Percentiles rank a stretch among this genome's conserved stretches.
phyloP scores from a whole-genome alignment of 2,888 invertebrate genomes.

The Aphidoletes aphidimyza region DNA sequence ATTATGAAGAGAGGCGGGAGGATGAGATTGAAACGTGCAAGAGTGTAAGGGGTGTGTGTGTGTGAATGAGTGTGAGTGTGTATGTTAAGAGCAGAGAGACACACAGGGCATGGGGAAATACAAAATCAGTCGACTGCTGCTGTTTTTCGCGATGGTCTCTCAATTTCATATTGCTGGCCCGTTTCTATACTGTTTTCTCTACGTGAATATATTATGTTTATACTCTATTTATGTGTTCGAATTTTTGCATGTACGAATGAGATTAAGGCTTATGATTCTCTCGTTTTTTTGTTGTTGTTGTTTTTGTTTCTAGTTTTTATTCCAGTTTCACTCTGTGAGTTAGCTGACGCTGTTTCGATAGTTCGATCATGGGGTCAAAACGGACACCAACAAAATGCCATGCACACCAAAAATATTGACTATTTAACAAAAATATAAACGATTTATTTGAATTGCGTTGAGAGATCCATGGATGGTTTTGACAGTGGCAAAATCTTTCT shows the following conservation, averaged over 20 bases:
- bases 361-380: not conserved
- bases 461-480: too few species aligned
- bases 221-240: slow-evolving; percentile 49
- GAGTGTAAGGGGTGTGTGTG: not conserved
- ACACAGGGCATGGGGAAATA: not conserved
- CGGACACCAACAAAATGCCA: not conserved
- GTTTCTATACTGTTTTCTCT: not conserved
- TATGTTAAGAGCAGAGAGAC: not conserved
- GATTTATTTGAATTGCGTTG: not conserved
- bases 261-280: slow-evolving; percentile 40
- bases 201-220: slow-evolving; percentile 40
- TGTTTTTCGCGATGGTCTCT: slow-evolving; percentile 22
- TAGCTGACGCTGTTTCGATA: not conserved
- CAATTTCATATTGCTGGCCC: slow-evolving; percentile 10
- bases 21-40: not conserved
- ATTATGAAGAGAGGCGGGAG: not conserved
- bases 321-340: not conserved
- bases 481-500: not conserved
- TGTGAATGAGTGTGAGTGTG: not conserved
- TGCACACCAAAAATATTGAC: not conserved
- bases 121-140: slow-evolving; percentile 18
- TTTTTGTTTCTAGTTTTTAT: not conserved
- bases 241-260: slow-evolving; percentile 47
- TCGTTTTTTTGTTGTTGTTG: not conserved
- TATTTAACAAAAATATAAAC: too few species aligned